Percentiles rank a stretch among this genome's conserved stretches.
phyloP scores from a whole-genome alignment of 2,797 vertebrate genomes.

The Botia almorhae region DNA sequence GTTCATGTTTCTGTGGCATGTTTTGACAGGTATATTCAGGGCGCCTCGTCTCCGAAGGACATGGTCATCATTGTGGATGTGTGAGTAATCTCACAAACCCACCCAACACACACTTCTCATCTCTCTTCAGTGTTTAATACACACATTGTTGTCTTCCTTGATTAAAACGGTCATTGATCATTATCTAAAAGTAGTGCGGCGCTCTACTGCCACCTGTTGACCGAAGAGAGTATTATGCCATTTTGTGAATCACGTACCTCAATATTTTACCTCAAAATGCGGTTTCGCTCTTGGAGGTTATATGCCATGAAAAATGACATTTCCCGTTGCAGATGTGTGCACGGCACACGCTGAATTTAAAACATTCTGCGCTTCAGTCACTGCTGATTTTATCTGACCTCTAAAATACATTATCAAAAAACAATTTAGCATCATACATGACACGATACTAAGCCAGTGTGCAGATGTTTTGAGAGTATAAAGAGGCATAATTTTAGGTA shows the following conservation, averaged over 20 bases:
- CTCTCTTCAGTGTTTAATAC: not conserved
- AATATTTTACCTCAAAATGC: constrained; percentile 43
- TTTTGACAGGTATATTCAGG: constrained; percentile 94
- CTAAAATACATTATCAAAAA: constrained; percentile 7
- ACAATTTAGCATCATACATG: not conserved
- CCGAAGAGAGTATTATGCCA: not conserved
- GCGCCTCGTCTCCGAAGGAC: constrained; percentile 97
- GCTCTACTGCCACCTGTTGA: constrained; percentile 77
- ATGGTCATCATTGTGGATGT: constrained; percentile 99
- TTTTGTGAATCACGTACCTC: not conserved
- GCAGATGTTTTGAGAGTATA: not conserved
- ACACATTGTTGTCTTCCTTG: not conserved
- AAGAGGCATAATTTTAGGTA: not conserved
- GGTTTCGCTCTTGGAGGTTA: constrained; percentile 34
- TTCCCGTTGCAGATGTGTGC: constrained; percentile 24
- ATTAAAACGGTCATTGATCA: not conserved
- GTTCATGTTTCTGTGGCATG: constrained; percentile 59
- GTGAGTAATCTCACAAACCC: constrained; percentile 83
- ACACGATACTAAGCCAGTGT: not conserved
- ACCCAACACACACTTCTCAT: constrained; percentile 1
- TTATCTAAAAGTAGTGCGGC: constrained; percentile 51
- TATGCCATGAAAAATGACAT: constrained; percentile 41
- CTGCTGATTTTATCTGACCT: constrained; percentile 45
- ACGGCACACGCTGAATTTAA: constrained; percentile 29
- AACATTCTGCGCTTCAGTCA: constrained; percentile 38